phyloP scores from a whole-genome alignment of 2,888 invertebrate species.

The Drosophila hamatofila region DNA sequence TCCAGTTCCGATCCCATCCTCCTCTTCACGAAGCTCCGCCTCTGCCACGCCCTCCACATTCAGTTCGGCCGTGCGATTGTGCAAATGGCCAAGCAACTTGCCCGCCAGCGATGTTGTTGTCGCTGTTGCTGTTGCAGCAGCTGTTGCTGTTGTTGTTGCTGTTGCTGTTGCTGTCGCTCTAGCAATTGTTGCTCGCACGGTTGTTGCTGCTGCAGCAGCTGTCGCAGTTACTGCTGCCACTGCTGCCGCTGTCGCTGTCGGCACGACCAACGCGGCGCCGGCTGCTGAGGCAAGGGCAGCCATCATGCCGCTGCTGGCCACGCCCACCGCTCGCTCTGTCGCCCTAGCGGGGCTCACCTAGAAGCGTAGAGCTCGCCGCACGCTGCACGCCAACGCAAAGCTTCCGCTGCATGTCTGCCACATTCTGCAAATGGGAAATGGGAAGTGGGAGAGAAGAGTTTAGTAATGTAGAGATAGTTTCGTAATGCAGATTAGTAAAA shows the following conservation, averaged over 20 bases:
- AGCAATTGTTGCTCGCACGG: slow-evolving; percentile 34
- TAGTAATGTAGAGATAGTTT: too few species aligned
- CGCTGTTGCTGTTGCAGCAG: background rate
- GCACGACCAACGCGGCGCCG: slow-evolving; percentile 27
- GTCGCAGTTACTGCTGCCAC: slow-evolving; percentile 27
- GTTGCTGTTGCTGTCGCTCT: slow-evolving; percentile 9
- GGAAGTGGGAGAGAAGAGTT: too few species aligned
- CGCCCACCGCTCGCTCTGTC: slow-evolving; percentile 9
- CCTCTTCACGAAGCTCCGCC: too few species aligned
- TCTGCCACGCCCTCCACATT: slow-evolving; percentile 5
- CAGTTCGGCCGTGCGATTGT: slow-evolving; percentile 35
- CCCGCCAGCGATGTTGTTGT: slow-evolving; percentile 35
- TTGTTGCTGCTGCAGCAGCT: slow-evolving; percentile 29
- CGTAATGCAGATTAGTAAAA: too few species aligned
- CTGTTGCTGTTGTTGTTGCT: slow-evolving; percentile 14
- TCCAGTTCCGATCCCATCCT: background rate
- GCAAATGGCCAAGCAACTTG: slow-evolving; percentile 53
- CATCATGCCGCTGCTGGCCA: slow-evolving; percentile 36
- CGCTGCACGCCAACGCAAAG: slow-evolving; percentile 41
- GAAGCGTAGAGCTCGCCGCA: slow-evolving; percentile 44
- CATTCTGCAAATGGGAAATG: slow-evolving; percentile 38
- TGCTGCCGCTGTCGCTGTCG: slow-evolving; percentile 28
- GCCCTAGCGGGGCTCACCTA: slow-evolving; percentile 48
- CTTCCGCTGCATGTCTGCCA: slow-evolving; percentile 52
- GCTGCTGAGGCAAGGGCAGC: slow-evolving; percentile 40